Evolutionary conservation across 2,797 vertebrate genomes (phyloP).

Genomic region (Epinephelus malabaricus): DNA sequence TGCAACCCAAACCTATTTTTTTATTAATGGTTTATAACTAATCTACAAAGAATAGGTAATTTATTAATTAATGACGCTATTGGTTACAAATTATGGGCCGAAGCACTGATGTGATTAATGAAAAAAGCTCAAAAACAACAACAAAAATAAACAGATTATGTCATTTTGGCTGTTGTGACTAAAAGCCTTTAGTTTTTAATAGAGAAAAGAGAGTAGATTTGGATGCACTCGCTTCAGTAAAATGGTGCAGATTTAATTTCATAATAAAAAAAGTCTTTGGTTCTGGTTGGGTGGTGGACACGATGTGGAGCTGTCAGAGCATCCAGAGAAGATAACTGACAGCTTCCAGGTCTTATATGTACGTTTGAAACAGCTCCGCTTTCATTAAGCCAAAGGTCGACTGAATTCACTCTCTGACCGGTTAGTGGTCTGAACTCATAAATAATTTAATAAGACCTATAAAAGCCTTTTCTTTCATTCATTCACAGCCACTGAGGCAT

Average conservation of each 20-base stretch:
- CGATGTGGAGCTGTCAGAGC: slow-evolving; percentile 15
- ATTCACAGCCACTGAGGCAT: background rate
- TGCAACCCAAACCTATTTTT: too few species aligned
- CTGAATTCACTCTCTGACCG: slow-evolving; percentile 19
- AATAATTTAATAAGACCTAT: slow-evolving; percentile 35
- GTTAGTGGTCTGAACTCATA: slow-evolving; percentile 22
- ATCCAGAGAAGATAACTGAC: slow-evolving; percentile 27
- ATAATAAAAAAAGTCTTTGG: background rate
- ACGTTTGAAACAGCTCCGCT: slow-evolving; percentile 9
- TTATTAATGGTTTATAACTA: too few species aligned
- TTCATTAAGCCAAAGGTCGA: slow-evolving; percentile 33
- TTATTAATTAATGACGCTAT: background rate
- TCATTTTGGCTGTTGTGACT: background rate
- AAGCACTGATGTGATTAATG: background rate
- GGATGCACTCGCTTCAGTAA: background rate
- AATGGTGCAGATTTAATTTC: background rate
- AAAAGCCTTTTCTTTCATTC: slow-evolving; percentile 18
- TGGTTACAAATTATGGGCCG: background rate
- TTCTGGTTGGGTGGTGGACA: slow-evolving; percentile 13
- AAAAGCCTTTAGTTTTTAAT: background rate
- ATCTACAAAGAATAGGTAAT: background rate
- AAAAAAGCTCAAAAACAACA: background rate
- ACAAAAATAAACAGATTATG: background rate
- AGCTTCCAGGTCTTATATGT: slow-evolving; percentile 33
- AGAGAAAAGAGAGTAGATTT: background rate